Evolutionary conservation across 2,888 invertebrate genomes (phyloP).

Genomic region (Oligia strigilis): DNA sequence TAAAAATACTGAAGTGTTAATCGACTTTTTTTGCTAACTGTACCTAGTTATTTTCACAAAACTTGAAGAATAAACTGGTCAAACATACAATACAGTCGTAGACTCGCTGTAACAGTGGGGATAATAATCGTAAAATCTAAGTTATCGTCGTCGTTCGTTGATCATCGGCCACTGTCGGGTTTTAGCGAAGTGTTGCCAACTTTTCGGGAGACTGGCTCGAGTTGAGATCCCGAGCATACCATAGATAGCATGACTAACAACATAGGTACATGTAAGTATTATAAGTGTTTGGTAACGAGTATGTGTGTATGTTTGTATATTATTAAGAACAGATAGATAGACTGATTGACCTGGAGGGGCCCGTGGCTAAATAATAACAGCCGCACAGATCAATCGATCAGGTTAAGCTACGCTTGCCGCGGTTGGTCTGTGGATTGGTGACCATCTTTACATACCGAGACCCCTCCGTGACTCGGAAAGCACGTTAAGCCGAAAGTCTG

Average conservation of each 20-base stretch:
- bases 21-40: too few relatives aligned
- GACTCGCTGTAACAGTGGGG: constrained; percentile 4
- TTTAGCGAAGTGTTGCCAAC: constrained; percentile 21
- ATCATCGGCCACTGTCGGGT: constrained; percentile 38
- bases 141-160: constrained; percentile 37
- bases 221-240: background rate
- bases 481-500: too few relatives aligned
- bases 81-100: constrained; percentile 21
- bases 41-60: constrained; percentile 27
- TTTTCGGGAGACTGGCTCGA: constrained; percentile 10
- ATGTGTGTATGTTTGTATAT: background rate
- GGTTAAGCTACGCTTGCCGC: too few relatives aligned
- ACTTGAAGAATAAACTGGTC: constrained; percentile 28
- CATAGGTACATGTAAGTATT: too few relatives aligned
- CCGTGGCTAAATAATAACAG: too few relatives aligned
- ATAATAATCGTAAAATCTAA: constrained; percentile 52
- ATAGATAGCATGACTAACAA: background rate
- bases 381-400: too few relatives aligned
- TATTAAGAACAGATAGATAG: background rate
- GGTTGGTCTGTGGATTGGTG: too few relatives aligned
- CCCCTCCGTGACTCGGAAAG: too few relatives aligned
- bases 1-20: too few relatives aligned
- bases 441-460: too few relatives aligned
- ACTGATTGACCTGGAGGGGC: too few relatives aligned
- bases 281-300: background rate